Evolutionary conservation across 2,797 vertebrate species (phyloP), one percentile per base, ranked within the genome.

Genomic region (Bradypus variegatus): DNA sequence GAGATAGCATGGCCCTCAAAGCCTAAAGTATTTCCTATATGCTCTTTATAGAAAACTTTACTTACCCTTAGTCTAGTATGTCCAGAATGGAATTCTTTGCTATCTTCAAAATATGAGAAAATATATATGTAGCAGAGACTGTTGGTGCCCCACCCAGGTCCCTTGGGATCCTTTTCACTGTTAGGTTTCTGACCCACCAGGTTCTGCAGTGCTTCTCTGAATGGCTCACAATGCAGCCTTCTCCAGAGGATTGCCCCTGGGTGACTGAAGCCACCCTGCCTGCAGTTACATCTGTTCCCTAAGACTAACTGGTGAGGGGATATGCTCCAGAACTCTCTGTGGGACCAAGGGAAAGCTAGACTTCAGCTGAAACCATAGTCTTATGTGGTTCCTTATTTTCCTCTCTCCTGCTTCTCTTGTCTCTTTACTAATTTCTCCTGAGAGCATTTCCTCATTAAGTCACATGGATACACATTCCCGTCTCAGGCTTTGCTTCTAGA

Each of bases 381-480:
- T 45, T 33, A 1, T 2, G 29, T 8, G 69, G n/a, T 4, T 10
- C 6, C 67, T 53, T 9, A 2, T 48, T 23, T 1, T 16, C 3
- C 9, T 38, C 12, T 31, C 4, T 11, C 3, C 21, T 25, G 33
- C 19, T 13, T 77, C 53, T 9, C 38, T 64, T 81, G 19, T 3
- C 14, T 11, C 11, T 41, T 38, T 50, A 38, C 58, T 60, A 0
- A 72, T 58, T 33, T 81, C 36, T 84, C 45, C 53, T 23, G 25
- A 67, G 50, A 65, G 41, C 15, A 7, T 48, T 55, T 89, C 25
- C 41, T 82, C 29, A 58, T 2, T 70, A 29, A 58, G 13, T 25
- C 33, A 64, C 8, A 27, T 3, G 50, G 9, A 18, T 14, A 65
- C 1, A 5, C 23, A 10, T 50, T 45, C 81, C 25, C 27, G 50